phyloP scores from a whole-genome alignment of 1,140 invertebrate genomes.

The Homalodisca vitripennis region DNA sequence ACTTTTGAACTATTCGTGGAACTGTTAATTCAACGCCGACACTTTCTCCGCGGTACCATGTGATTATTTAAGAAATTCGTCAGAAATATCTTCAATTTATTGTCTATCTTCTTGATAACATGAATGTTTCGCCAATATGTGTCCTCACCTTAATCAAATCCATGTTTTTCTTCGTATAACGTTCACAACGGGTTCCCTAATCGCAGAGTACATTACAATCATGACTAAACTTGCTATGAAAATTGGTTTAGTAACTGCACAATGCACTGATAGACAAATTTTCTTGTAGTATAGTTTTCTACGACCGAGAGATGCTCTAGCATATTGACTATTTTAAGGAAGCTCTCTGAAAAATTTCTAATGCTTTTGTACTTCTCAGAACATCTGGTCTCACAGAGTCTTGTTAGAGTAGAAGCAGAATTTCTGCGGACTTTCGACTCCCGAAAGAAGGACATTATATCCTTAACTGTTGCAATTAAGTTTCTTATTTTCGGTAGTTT shows the following conservation, averaged over 20 bases:
- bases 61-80: no score
- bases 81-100: no score
- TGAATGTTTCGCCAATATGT: conserved; percentile 32
- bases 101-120: conserved; percentile 31
- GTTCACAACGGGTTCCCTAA: conserved; percentile 37
- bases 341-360: conserved; percentile 37
- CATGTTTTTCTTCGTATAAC: conserved; percentile 35
- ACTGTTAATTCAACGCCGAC: no score
- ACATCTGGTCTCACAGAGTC: no score
- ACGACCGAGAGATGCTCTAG: conserved; percentile 34
- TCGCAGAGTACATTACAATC: conserved; percentile 39
- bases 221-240: conserved; percentile 34
- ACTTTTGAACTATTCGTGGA: no score
- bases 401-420: conserved; percentile 44
- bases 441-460: conserved; percentile 45
- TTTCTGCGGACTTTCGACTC: conserved; percentile 44
- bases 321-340: conserved; percentile 34
- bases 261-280: conserved; percentile 36
- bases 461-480: conserved; percentile 44
- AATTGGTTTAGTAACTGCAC: conserved; percentile 34
- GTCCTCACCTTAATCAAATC: conserved; percentile 31
- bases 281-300: conserved; percentile 37
- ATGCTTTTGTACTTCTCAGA: conserved; percentile 47
- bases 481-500: conserved; percentile 13
- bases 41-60: no score